phyloP scores from a whole-genome alignment of 1,140 invertebrate genomes.

The Cydia pomonella region DNA sequence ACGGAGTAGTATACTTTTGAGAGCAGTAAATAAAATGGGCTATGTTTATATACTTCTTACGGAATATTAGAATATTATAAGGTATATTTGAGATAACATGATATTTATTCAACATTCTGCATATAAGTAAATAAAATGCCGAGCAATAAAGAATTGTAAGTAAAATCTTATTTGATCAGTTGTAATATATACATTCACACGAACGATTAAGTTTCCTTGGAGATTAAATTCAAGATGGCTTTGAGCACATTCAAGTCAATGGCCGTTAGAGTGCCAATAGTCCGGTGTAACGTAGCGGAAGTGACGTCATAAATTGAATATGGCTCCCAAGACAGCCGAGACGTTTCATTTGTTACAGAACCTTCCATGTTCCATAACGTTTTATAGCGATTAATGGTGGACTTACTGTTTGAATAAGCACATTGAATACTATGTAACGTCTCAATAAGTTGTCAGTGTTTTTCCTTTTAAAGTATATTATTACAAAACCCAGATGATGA shows the following conservation, averaged over 20 bases:
- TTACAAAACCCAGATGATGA: too few species aligned
- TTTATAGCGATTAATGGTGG: too few species aligned
- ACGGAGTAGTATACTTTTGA: background rate
- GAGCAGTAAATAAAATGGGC: background rate
- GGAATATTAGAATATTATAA: too few species aligned
- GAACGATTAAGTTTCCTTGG: background rate
- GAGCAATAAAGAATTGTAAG: too few species aligned
- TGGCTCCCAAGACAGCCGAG: background rate
- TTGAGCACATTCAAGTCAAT: background rate
- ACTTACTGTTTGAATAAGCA: too few species aligned
- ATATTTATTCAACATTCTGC: too few species aligned
- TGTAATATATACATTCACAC: background rate
- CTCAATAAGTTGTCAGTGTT: too few species aligned
- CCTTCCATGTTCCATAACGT: background rate
- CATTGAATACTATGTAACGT: too few species aligned
- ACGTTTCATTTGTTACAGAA: background rate
- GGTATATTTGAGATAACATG: background rate
- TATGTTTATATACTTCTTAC: too few species aligned
- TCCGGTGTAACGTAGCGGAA: background rate
- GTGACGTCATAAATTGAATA: constrained; percentile 12
- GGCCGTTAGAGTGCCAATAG: constrained; percentile 7
- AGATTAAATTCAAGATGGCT: background rate
- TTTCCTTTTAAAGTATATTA: too few species aligned
- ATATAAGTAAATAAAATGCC: background rate
- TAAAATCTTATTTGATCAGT: background rate